Base-by-base conservation (phyloP, 2,113 vertebrate species). In the Lampris megalopsis region DNA sequence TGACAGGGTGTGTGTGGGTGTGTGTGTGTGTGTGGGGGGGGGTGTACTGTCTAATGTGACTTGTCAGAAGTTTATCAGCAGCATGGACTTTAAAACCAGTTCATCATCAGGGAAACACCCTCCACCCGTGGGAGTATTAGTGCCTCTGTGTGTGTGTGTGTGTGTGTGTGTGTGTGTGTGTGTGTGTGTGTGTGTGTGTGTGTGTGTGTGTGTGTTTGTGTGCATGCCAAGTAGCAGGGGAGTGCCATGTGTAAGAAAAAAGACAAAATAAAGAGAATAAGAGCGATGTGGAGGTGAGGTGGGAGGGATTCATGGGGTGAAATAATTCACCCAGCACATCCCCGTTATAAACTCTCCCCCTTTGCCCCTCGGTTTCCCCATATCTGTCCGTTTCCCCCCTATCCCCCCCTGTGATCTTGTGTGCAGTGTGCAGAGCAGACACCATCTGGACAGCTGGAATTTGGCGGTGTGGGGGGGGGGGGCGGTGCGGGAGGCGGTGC, bases 381-480 rank as follows among this genome's bases (percentile, higher is more conserved):
- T 0, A 24, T 24, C 24, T 0, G 0, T 24, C 24, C 24, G 24
- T 24, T 24, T 24, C 24, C 24, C 24, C 24, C 24, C 77, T 82
- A 83, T 90, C 73, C 77, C 70, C 54, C 43, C 45, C 50, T 57
- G 64, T 72, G 81, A 80, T 60, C 58, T 80, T 73, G 78, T 79
- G 79, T 88, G 83, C 82, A 66, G 75, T 58, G 68, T 71, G 64
- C 63, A 57, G 80, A 83, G 79, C 86, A 89, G 85, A 90, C 86
- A 90, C 86, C 90, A 91, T 91, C 90, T 93, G 89, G 90, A 79
- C 78, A 87, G 81, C 80, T 90, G 88, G 88, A 89, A 89, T 92
- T 81, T 80, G 80, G 73, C 78, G 2, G 79, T 75, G 82, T 73
- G 74, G 81, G 81, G 84, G 87, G 71, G 74, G 54, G 72, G 63